Evolutionary conservation across 1,140 invertebrate species (phyloP).

Genomic region (Dysdera silvatica): DNA sequence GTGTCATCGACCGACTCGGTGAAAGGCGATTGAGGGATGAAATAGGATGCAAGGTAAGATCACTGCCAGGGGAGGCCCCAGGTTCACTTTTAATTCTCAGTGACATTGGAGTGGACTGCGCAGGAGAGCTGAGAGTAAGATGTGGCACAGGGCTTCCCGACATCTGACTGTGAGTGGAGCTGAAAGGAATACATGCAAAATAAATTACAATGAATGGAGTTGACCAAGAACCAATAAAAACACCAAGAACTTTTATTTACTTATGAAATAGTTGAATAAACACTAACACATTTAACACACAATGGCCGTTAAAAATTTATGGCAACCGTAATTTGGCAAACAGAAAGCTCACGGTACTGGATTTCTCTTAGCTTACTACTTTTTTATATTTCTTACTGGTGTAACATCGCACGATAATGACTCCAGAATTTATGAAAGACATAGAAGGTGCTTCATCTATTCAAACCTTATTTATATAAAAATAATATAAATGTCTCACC

Average conservation of each 20-base stretch:
- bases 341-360: background rate
- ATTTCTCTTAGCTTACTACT: background rate
- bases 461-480: too few species aligned
- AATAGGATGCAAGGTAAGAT: conserved; percentile 38
- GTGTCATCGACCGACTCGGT: conserved; percentile 49
- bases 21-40: conserved; percentile 44
- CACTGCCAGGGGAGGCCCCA: conserved; percentile 38
- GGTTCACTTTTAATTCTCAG: conserved; percentile 91
- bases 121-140: conserved; percentile 67
- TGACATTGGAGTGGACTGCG: conserved; percentile 63
- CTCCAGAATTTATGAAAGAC: background rate
- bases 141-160: conserved; percentile 36
- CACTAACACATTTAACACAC: too few species aligned
- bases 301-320: too few species aligned
- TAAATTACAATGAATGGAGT: too few species aligned
- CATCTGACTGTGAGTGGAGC: conserved; percentile 15
- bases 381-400: too few species aligned
- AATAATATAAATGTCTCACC: conserved; percentile 6
- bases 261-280: too few species aligned
- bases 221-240: too few species aligned
- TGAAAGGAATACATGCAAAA: too few species aligned
- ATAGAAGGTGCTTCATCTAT: background rate
- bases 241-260: too few species aligned
- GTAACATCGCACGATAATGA: too few species aligned
- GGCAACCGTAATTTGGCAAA: background rate